A percentile compares a stretch with the other conserved stretches of the same genome.
Conservation (phyloP, 2,888 invertebrate genomes). For the Pharmacophagus antenor region DNA sequence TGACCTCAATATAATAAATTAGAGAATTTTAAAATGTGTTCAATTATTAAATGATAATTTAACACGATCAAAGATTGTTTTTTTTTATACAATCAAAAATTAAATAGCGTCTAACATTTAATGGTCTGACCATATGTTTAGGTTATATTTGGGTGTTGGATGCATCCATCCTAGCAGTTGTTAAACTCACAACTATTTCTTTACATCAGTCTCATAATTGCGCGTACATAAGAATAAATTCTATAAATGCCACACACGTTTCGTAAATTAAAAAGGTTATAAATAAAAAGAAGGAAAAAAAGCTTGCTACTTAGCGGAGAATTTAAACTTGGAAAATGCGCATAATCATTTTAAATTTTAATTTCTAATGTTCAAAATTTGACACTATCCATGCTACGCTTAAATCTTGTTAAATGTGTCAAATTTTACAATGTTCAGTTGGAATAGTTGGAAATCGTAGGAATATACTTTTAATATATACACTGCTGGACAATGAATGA, state of each 20-base stretch:
- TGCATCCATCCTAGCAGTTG: neutral
- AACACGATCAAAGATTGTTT: too few relatives aligned
- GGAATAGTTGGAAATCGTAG: neutral
- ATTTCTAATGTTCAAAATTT: too few relatives aligned
- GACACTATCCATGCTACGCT: too few relatives aligned
- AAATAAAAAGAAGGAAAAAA: neutral
- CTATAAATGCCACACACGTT: too few relatives aligned
- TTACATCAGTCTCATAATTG: slow-evolving; percentile 78
- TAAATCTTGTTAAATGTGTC: neutral
- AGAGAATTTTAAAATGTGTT: too few relatives aligned
- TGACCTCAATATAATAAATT: too few relatives aligned
- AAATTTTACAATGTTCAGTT: neutral
- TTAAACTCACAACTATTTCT: slow-evolving; percentile 47
- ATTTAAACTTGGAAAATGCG: neutral
- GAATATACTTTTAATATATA: neutral
- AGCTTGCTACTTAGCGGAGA: neutral
- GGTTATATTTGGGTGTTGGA: neutral
- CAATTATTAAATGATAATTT: too few relatives aligned
- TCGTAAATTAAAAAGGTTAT: too few relatives aligned
- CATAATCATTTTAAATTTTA: too few relatives aligned
- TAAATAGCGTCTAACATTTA: neutral
- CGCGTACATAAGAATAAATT: slow-evolving; percentile 62
- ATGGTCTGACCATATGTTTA: slow-evolving; percentile 10
- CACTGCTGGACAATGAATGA: neutral
- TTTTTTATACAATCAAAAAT: too few relatives aligned